phyloP scores from a whole-genome alignment of 2,113 vertebrate genomes.

The Felis catus region F.catus_Fca126_mat1.0 CM031411.1:8948001-8948500 shows the following conservation, averaged over 20 bases:
- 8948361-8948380: neutral
- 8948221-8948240: neutral
- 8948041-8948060: neutral
- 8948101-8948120: neutral
- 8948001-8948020: neutral
- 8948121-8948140: constrained; percentile 42
- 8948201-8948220: neutral
- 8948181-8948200: neutral
- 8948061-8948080: neutral
- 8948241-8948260: constrained; percentile 22
- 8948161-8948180: neutral
- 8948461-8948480: constrained; percentile 16
- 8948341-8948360: neutral
- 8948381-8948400: constrained; percentile 6
- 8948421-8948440: neutral
- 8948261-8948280: constrained; percentile 21
- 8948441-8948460: constrained; percentile 32
- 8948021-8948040: neutral
- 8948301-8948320: neutral
- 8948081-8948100: neutral
- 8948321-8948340: neutral
- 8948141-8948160: constrained; percentile 49
- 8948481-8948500: constrained; percentile 55
- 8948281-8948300: neutral
- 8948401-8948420: constrained; percentile 38